These are phyloP conservation scores for Beris morrisii DNA, from an alignment of 2,888 invertebrate species.

Conservation along the genomic window DNA sequence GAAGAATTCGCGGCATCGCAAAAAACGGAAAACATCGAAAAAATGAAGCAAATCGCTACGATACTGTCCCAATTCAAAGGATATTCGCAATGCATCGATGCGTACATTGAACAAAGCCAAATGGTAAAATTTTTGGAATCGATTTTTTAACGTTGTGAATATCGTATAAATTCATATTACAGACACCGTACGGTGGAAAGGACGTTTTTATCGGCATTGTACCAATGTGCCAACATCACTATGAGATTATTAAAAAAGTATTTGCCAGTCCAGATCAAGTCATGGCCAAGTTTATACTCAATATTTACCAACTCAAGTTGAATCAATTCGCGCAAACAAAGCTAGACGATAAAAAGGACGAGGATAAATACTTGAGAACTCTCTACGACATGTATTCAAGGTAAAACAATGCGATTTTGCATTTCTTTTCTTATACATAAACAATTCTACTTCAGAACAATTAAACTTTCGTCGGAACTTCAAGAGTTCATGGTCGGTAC, in stretches of 20 bases:
- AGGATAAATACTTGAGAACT: slow-evolving; percentile 85
- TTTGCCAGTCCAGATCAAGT: slow-evolving; percentile 96
- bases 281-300: slow-evolving; percentile 96
- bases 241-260: slow-evolving; percentile 81
- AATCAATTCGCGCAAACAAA: slow-evolving; percentile 83
- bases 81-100: slow-evolving; percentile 94
- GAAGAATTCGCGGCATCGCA: slow-evolving; percentile 94
- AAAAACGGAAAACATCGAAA: slow-evolving; percentile 75
- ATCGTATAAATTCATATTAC: slow-evolving; percentile 45
- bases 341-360: slow-evolving; percentile 79
- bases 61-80: slow-evolving; percentile 95
- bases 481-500: slow-evolving; percentile 75
- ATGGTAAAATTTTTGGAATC: slow-evolving; percentile 61
- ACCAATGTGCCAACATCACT: slow-evolving; percentile 85
- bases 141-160: background rate
- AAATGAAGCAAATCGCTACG: slow-evolving; percentile 92
- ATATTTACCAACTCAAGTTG: slow-evolving; percentile 89
- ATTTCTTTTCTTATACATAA: background rate
- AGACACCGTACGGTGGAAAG: slow-evolving; percentile 82
- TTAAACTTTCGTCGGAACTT: slow-evolving; percentile 73
- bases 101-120: slow-evolving; percentile 96
- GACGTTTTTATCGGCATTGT: slow-evolving; percentile 90
- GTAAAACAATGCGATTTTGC: slow-evolving; percentile 54
- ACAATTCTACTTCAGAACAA: slow-evolving; percentile 60
- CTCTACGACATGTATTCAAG: slow-evolving; percentile 88